phyloP scores from a whole-genome alignment of 2,888 invertebrate species.

The Chirona hameri region DNA sequence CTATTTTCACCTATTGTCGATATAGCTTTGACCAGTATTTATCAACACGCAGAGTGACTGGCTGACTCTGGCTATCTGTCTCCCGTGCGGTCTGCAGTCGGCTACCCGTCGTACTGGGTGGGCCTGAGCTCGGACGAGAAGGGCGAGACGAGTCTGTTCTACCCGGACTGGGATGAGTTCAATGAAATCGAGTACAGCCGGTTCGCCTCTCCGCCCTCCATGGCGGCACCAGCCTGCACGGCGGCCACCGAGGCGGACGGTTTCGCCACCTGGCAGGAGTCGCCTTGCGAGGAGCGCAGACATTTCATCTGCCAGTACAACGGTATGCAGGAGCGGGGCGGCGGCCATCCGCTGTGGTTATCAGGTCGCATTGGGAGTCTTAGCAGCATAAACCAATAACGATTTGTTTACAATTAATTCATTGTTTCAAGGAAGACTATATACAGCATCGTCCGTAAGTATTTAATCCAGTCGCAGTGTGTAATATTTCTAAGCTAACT shows the following conservation, averaged over 20 bases:
- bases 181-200: not conserved
- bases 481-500: no score
- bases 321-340: not conserved
- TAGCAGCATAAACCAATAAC: no score
- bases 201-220: not conserved
- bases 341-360: no score
- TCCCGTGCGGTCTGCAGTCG: not conserved
- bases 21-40: no score
- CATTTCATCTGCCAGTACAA: not conserved
- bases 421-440: no score
- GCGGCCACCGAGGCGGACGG: not conserved
- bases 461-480: no score
- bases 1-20: no score
- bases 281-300: not conserved
- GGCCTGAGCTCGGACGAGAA: not conserved
- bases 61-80: not conserved
- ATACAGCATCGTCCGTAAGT: no score
- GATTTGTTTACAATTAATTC: no score
- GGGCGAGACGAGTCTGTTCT: not conserved
- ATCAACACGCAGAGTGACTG: no score
- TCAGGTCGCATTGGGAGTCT: no score
- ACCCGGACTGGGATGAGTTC: not conserved
- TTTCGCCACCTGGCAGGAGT: not conserved
- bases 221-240: not conserved
- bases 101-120: not conserved